Conservation (phyloP, 2,113 vertebrate species). For the Neogale vison region DNA sequence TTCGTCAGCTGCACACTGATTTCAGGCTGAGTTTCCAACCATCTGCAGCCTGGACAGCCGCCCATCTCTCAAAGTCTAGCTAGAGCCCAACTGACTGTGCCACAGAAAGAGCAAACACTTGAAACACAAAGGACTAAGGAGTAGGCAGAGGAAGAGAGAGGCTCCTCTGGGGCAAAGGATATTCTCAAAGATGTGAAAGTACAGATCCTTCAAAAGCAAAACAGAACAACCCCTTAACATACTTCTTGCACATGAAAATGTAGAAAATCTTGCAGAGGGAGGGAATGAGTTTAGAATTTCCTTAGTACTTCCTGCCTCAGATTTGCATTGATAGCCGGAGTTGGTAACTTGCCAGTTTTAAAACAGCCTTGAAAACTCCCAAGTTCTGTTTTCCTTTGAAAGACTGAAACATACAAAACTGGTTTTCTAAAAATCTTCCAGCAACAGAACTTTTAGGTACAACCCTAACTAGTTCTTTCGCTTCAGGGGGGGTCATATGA, state of each 20-base stretch:
- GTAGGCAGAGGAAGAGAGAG: background rate
- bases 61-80: constrained; percentile 79
- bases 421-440: constrained; percentile 64
- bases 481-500: constrained; percentile 34
- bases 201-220: constrained; percentile 33
- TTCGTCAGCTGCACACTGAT: constrained; percentile 83
- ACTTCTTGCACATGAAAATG: constrained; percentile 52
- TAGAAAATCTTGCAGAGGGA: constrained; percentile 56
- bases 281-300: constrained; percentile 70
- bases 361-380: constrained; percentile 71
- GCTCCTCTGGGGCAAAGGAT: constrained; percentile 49
- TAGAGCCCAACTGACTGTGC: constrained; percentile 72
- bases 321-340: constrained; percentile 71
- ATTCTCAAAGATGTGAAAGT: constrained; percentile 73
- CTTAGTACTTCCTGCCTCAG: constrained; percentile 73
- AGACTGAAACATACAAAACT: constrained; percentile 61
- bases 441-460: constrained; percentile 35
- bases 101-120: constrained; percentile 77
- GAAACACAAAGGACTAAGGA: background rate
- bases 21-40: constrained; percentile 83
- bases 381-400: constrained; percentile 76
- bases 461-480: constrained; percentile 63
- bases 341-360: constrained; percentile 68
- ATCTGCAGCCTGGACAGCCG: constrained; percentile 83
- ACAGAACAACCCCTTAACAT: background rate